These are phyloP conservation scores for Caranx ignobilis DNA, from an alignment of 2,113 vertebrate genomes.

Conservation along the genomic window DNA sequence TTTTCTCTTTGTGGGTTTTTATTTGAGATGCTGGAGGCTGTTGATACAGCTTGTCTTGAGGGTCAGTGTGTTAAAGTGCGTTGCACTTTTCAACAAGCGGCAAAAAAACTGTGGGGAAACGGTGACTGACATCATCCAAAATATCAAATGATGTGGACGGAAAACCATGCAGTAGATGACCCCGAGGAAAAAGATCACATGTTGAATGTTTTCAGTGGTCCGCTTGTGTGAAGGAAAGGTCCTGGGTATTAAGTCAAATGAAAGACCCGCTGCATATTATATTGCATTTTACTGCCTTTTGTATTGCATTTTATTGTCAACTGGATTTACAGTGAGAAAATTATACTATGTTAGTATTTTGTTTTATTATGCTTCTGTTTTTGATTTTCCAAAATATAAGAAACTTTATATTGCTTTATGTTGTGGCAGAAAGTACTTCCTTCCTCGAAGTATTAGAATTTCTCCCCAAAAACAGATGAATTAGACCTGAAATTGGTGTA, in stretches of 20 bases:
- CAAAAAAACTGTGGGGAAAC: conserved; percentile 38
- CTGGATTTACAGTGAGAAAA: conserved; percentile 89
- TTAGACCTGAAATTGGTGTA: conserved; percentile 43
- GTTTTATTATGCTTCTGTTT: conserved; percentile 87
- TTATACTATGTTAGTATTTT: conserved; percentile 92
- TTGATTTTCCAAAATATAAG: conserved; percentile 89
- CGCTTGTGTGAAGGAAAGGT: conserved; percentile 74
- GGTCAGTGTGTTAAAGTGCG: conserved; percentile 51
- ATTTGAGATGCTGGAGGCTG: conserved; percentile 61
- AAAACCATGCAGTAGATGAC: conserved; percentile 55
- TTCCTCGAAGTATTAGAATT: conserved; percentile 72
- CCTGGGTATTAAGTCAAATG: conserved; percentile 79
- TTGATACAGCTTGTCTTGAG: conserved; percentile 65
- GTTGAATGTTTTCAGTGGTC: conserved; percentile 75
- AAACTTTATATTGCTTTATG: conserved; percentile 85
- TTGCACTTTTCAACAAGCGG: conserved; percentile 52
- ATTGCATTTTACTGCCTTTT: conserved; percentile 85
- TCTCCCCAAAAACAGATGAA: conserved; percentile 42
- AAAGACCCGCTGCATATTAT: conserved; percentile 80
- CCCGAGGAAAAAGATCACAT: conserved; percentile 53
- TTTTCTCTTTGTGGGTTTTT: conserved; percentile 20
- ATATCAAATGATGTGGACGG: conserved; percentile 63
- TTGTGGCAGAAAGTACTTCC: conserved; percentile 81
- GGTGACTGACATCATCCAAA: conserved; percentile 59
- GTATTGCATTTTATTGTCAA: conserved; percentile 85